These are phyloP conservation scores for Pararge aegeria DNA, from an alignment of 1,140 invertebrate genomes.

Conservation along the genomic window DNA sequence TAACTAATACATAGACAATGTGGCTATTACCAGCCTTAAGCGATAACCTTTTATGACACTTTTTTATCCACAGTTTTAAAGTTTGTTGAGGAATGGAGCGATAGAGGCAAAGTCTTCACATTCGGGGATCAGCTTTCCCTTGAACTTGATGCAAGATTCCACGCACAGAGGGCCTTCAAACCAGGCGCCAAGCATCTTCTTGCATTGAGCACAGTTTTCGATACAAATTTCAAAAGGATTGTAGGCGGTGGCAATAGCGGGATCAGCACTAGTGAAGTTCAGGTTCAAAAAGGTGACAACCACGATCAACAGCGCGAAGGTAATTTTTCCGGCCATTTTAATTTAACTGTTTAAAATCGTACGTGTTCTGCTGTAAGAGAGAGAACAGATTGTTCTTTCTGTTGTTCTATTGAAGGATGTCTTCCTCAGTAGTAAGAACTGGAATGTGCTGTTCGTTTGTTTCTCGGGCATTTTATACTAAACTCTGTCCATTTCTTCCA, in stretches of 20 bases:
- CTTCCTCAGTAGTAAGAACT: not conserved
- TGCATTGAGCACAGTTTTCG: constrained; percentile 3
- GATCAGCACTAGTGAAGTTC: not conserved
- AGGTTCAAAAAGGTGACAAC: not conserved
- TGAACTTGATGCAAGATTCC: constrained; percentile 13
- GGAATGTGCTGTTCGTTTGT: not conserved
- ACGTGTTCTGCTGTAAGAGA: not conserved
- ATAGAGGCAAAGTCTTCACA: constrained; percentile 10
- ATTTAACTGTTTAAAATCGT: not conserved
- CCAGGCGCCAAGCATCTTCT: constrained; percentile 4
- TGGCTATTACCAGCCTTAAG: too few species aligned
- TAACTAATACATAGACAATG: too few species aligned
- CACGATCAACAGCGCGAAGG: not conserved
- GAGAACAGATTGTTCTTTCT: not conserved
- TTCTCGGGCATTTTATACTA: constrained; percentile 7
- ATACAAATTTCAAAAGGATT: constrained; percentile 7
- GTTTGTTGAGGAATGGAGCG: constrained; percentile 7
- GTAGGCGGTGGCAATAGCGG: constrained; percentile 1
- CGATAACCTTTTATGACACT: not conserved
- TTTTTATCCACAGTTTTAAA: not conserved
- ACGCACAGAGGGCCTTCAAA: constrained; percentile 2
- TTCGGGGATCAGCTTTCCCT: constrained; percentile 5
- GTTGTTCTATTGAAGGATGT: not conserved
- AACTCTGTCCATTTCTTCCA: constrained; percentile 1
- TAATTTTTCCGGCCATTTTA: constrained; percentile 5